Evolutionary conservation across 2,113 vertebrate species (phyloP), one percentile per base, ranked within the genome.

Genomic region (Ranitomeya imitator): DNA sequence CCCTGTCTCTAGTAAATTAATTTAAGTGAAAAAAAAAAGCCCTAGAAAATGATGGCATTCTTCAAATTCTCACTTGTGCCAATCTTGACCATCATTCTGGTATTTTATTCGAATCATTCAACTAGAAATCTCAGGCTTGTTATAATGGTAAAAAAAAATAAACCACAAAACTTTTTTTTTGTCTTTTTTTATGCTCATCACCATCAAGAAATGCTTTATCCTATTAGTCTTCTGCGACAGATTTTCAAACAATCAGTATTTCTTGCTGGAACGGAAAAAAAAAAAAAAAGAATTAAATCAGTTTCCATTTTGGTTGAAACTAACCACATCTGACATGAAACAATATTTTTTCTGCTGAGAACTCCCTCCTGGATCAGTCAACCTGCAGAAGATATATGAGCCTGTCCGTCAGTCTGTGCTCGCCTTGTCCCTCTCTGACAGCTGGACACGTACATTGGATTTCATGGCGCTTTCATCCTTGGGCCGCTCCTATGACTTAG

Each of bases 271-370:
- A 73, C 6, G 18, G 45, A 73, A 19, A 26, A 1, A 23, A 1
- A 54, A 79, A 1, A 79, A 57, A 13, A 15, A 57, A 9, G 51
- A 51, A 76, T 21, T n/a, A 2, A 45, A 74, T 45, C 31, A 74
- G 15, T 74, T 45, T 79, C 54, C n/a, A 23, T 57, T 31, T 23
- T 57, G 78, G 54, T 16, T 79, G 54, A 61, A 63, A 60, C 18
- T 83, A 83, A 83, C 45, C 45, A 71, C 21, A 51, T 69, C 65
- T 54, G 61, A 54, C 82, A 84, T 57, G 54, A 71, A 71, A 69
- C 45, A 84, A 69, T 84, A 84, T 51, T 55, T 26, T 69, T 51
- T n/a, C 14, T 51, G 45, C n/a, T 10, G 21, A 26, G 21, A n/a
- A 45, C 51, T 84, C 82, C 31, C 60, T 16, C 54, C 54, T 67